Base-by-base conservation (phyloP, 1,140 invertebrate genomes). In the Andricus grossulariae region DNA sequence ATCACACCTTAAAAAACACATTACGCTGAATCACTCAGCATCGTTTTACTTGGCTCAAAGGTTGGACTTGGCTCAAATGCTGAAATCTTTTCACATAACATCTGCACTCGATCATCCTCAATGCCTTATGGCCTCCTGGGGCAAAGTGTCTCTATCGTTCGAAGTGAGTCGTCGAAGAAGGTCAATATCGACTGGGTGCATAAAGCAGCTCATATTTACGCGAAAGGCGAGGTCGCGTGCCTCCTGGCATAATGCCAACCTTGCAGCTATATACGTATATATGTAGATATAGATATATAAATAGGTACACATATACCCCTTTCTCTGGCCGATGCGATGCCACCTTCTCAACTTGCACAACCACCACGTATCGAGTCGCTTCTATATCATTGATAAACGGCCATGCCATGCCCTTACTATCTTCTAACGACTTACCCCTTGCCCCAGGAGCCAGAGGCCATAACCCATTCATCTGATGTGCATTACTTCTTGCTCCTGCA, bases 351-450 rank as follows among this genome's bases (percentile, higher is more conserved):
- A 81, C 75, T 77, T 52, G 51, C 54, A 77, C 75, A 80, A 54
- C 54, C 25, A 73, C 84, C 82, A 81, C 73, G 78, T 83, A 83
- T 82, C 75, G 80, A 85, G 83, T 80, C 83, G 79, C 81, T 80
- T 84, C 83, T 89, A 88, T 88, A 87, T 88, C 87, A 88, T 87
- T 88, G 88, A 88, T 88, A 89, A 89, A 88, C 85, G 84, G 81
- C 82, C 83, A 84, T 84, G 83, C 80, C 84, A 81, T 79, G 77
- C 79, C 82, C 76, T 84, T 80, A 73, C 82, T 88, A 88, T 88
- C 86, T 86, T 83, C 78, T 77, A 75, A 71, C 70, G 49, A 77
- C 73, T 75, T 73, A 15, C 15, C 39, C 74, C 71, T 71, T 55
- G 18, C 76, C 74, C 60, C 73, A 60, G 74, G 66, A 81, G 75